Evolutionary conservation across 2,797 vertebrate genomes (phyloP).

Genomic region (Champsocephalus esox): DNA sequence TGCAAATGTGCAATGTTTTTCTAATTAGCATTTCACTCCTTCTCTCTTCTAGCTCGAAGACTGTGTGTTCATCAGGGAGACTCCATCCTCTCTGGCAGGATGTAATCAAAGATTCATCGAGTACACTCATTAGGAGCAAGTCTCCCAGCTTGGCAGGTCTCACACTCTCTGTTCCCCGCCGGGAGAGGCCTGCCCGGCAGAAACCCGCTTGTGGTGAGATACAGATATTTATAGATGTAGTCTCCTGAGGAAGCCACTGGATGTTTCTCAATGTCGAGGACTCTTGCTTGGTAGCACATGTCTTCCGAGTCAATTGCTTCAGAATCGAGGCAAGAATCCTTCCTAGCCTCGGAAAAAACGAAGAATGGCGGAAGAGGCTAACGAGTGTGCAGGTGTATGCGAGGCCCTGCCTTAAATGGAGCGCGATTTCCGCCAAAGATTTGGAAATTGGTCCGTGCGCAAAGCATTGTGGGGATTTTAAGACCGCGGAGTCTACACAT

Average conservation of each 20-base stretch:
- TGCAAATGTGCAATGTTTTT: constrained; percentile 62
- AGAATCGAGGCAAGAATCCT: no score
- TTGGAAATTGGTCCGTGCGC: no score
- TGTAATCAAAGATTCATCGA: constrained; percentile 63
- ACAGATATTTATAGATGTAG: neutral
- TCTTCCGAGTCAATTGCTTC: no score
- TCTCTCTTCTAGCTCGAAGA: constrained; percentile 24
- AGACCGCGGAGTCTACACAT: no score
- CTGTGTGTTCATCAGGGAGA: constrained; percentile 23
- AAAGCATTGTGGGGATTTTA: no score
- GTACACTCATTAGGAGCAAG: constrained; percentile 35
- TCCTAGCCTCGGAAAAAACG: no score
- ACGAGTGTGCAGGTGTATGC: no score
- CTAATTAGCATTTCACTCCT: constrained; percentile 54
- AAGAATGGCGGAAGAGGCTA: no score
- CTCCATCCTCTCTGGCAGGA: constrained; percentile 6
- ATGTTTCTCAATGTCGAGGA: no score
- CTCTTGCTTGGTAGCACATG: no score
- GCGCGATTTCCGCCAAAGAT: no score
- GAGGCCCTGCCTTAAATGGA: no score
- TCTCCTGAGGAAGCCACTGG: neutral
- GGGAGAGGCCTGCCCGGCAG: neutral
- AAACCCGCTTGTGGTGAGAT: neutral
- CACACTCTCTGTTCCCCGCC: neutral
- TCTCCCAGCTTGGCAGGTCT: constrained; percentile 30